A percentile compares a stretch with the other conserved stretches of the same genome.
These are phyloP conservation scores for Podocnemis expansa DNA, from an alignment of 2,113 vertebrate species.

Conservation along the genomic window DNA sequence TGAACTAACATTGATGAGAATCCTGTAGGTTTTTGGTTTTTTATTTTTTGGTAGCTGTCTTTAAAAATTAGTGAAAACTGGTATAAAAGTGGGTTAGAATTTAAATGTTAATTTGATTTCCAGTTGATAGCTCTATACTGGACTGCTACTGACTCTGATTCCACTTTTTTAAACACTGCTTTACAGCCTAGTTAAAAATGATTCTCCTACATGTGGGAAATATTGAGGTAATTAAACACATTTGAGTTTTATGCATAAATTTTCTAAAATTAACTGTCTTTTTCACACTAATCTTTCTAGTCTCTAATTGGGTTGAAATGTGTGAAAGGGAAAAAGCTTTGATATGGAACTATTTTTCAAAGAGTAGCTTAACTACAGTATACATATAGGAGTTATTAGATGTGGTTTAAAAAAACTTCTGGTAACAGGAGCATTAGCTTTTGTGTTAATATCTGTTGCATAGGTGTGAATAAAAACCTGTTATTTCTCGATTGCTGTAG, in stretches of 20 bases:
- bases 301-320: slow-evolving; percentile 86
- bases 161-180: slow-evolving; percentile 69
- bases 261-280: slow-evolving; percentile 85
- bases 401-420: slow-evolving; percentile 33
- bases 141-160: slow-evolving; percentile 53
- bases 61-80: slow-evolving; percentile 14
- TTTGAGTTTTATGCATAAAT: slow-evolving; percentile 84
- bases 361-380: slow-evolving; percentile 52
- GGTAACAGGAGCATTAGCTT: slow-evolving; percentile 15
- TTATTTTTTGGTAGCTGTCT: not conserved
- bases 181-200: slow-evolving; percentile 75
- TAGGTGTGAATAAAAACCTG: slow-evolving; percentile 10
- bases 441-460: not conserved
- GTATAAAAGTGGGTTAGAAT: slow-evolving; percentile 25
- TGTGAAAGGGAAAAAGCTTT: slow-evolving; percentile 80
- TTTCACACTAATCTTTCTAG: slow-evolving; percentile 84
- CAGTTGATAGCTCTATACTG: slow-evolving; percentile 30
- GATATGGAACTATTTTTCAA: slow-evolving; percentile 75
- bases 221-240: slow-evolving; percentile 85
- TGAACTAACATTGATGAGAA: not conserved
- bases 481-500: not conserved
- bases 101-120: slow-evolving; percentile 55
- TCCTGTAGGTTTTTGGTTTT: not conserved
- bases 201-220: slow-evolving; percentile 79
- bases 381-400: slow-evolving; percentile 30